Base-by-base conservation (phyloP, 2,797 vertebrate genomes). In the Yasuhikotakia modesta region DNA sequence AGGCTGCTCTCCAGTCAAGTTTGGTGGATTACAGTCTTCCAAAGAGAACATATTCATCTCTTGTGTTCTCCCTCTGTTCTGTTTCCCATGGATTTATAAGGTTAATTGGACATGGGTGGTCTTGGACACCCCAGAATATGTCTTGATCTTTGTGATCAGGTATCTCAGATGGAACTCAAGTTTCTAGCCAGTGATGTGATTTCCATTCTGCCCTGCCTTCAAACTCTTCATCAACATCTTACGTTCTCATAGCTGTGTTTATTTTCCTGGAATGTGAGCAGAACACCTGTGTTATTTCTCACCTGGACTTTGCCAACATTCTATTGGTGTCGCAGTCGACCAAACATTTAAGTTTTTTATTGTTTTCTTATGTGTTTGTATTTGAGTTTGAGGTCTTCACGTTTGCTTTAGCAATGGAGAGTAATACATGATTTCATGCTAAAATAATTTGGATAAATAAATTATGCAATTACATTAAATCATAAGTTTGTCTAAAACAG, bases 221-320 rank as follows among this genome's bases (percentile, higher is more conserved):
- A 10, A 10, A 43, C 8, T 11, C 10, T 10, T 43, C 39, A 43
- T 43, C 48, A 12, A 17, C 48, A n/a, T 50, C 39, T 43, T 8
- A 43, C 6, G 32, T 35, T 35, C 32, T 35, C n/a, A 50, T 73
- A 63, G 39, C 24, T 35, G n/a, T 46, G 3, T 63, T 55, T 17
- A 53, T 27, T 55, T 43, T 45, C 50, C 13, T 45, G 73, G 16
- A 11, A 45, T 3, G 14, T 76, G 24, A 6, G 64, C 53, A 76
- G 39, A 69, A 60, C 74, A 60, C 21, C 48, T 66, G 46, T 75
- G 50, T 17, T 43, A 2, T 75, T 55, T 66, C 16, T 45, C 16
- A 75, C 12, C 3, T 71, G 35, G 2, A 53, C 55, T 22, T 46
- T 22, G 55, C 39, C 19, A 39, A 39, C 13, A 10, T 11, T 70